These are phyloP conservation scores for Elachura formosa DNA, from an alignment of 2,113 vertebrate genomes.

Conservation along the genomic window DNA sequence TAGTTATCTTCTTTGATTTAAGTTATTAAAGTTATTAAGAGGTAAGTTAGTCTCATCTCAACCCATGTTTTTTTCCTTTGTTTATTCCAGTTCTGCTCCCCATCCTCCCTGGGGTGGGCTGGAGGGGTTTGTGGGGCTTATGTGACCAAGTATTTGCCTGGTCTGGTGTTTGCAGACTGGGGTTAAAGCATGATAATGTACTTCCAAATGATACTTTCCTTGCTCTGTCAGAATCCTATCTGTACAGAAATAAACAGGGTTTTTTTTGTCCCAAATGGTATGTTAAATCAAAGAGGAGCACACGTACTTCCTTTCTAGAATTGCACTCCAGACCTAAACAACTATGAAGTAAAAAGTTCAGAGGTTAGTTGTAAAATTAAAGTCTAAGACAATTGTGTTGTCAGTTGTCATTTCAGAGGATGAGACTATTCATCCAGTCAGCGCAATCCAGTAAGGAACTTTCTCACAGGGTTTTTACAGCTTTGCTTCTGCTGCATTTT, in stretches of 20 bases:
- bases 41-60: not conserved
- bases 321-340: not conserved
- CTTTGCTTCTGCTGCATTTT: not conserved
- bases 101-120: not conserved
- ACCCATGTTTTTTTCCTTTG: not conserved
- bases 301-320: not conserved
- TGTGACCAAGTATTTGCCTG: not conserved
- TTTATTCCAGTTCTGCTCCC: not conserved
- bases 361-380: not conserved
- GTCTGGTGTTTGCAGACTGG: not conserved
- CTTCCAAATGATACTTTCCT: accelerated
- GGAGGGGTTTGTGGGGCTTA: no score
- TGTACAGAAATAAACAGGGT: not conserved
- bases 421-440: not conserved
- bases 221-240: not conserved
- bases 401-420: not conserved
- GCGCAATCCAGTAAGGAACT: not conserved
- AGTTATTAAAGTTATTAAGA: not conserved
- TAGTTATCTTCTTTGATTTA: not conserved
- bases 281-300: not conserved
- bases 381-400: not conserved
- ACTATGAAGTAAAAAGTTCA: not conserved
- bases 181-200: not conserved
- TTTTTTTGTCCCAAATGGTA: not conserved
- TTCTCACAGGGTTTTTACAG: not conserved